These are phyloP conservation scores for Coreius guichenoti DNA, from an alignment of 2,797 vertebrate genomes.

Conservation along the genomic window DNA sequence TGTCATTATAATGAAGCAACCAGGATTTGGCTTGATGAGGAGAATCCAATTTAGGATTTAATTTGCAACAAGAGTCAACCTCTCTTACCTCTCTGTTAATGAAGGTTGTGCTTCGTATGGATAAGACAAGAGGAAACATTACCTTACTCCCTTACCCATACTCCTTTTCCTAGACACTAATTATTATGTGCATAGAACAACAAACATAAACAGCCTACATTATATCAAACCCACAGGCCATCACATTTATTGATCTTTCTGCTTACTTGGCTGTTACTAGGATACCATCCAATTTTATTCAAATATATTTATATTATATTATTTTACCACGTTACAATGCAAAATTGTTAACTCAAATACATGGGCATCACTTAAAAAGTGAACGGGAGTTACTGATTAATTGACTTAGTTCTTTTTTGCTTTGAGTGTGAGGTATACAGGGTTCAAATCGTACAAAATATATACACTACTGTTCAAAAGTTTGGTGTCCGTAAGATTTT, in stretches of 20 bases:
- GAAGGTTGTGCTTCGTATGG: conserved; percentile 16
- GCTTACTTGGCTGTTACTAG: background rate
- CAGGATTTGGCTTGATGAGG: conserved; percentile 39
- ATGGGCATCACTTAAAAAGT: background rate
- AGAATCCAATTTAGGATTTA: conserved; percentile 49
- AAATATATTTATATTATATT: background rate
- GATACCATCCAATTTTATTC: background rate
- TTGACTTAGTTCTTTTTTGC: too few relatives aligned
- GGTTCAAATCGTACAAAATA: too few relatives aligned
- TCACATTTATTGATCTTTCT: conserved; percentile 36
- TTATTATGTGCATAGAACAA: conserved; percentile 41
- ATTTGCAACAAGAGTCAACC: conserved; percentile 41
- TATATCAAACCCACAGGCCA: conserved; percentile 23
- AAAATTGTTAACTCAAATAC: too few relatives aligned
- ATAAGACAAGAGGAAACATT: conserved; percentile 34
- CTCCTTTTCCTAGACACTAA: conserved; percentile 34
- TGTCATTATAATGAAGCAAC: conserved; percentile 43
- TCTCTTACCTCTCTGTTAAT: conserved; percentile 44
- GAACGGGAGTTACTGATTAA: background rate
- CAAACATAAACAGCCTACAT: conserved; percentile 35
- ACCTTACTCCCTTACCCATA: conserved; percentile 27
- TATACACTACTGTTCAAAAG: too few relatives aligned
- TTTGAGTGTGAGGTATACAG: background rate
- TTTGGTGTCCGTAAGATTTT: too few relatives aligned
- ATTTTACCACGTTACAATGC: background rate